Conservation (phyloP, 2,113 vertebrate genomes). For the Stegostoma tigrinum region DNA sequence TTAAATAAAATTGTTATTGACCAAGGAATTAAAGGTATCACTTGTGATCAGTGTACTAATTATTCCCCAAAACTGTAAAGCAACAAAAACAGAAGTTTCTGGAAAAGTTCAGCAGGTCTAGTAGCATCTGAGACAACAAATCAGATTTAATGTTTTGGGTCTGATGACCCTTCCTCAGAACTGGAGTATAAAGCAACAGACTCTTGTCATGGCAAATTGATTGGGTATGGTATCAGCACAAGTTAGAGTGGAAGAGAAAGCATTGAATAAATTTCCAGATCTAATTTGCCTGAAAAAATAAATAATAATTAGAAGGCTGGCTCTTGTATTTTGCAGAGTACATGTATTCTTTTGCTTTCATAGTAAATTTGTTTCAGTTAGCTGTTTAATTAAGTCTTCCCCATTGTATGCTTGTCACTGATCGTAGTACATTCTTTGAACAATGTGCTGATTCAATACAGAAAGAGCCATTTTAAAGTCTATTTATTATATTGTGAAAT, state of each 20-base stretch:
- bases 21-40: background rate
- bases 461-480: conserved; percentile 30
- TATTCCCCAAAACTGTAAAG: background rate
- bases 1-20: conserved; percentile 26
- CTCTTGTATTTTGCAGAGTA: conserved; percentile 29
- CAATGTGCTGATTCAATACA: conserved; percentile 31
- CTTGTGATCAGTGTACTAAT: background rate
- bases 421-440: conserved; percentile 15
- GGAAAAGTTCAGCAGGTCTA: too few relatives aligned
- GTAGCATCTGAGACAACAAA: too few relatives aligned
- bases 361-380: conserved; percentile 33
- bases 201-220: background rate
- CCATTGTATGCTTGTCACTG: conserved; percentile 31
- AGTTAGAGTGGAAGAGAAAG: background rate
- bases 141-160: too few relatives aligned
- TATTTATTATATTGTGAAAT: conserved; percentile 26
- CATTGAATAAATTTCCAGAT: conserved; percentile 23
- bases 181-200: background rate
- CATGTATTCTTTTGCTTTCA: conserved; percentile 32
- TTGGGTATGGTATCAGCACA: background rate
- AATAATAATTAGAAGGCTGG: conserved; percentile 36
- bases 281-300: conserved; percentile 33
- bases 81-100: background rate
- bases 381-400: conserved; percentile 34
- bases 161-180: too few relatives aligned